A percentile compares a stretch with the other conserved stretches of the same genome.
phyloP scores from a whole-genome alignment of 1,140 invertebrate species.

The Lanistes nyassanus region DNA sequence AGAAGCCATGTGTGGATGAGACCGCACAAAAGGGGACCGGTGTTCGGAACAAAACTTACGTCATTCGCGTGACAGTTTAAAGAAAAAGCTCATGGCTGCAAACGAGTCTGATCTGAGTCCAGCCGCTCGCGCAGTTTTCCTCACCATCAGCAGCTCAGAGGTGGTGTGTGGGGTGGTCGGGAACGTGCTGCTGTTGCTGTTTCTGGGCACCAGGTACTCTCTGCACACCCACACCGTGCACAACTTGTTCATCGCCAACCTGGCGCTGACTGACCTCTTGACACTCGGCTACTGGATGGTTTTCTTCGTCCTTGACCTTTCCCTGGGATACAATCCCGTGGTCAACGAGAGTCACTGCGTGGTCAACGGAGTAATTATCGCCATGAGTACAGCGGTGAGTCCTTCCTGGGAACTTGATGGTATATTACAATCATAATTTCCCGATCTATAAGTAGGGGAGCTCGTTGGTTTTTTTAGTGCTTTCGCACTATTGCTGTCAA shows the following conservation, averaged over 20 bases:
- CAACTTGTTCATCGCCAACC: conserved; percentile 1
- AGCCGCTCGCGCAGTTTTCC: not conserved
- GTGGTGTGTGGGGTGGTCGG: conserved; percentile 2
- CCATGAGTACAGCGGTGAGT: not conserved
- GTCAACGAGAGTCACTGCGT: not conserved
- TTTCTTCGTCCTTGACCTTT: not conserved
- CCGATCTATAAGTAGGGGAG: no score
- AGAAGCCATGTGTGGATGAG: no score
- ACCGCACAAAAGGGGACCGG: no score
- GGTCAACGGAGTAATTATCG: not conserved
- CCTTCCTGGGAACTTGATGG: no score
- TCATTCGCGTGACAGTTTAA: no score
- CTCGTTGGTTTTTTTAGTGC: no score
- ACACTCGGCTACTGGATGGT: not conserved
- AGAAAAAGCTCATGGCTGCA: no score
- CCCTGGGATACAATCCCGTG: not conserved
- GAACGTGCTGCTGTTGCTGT: not conserved
- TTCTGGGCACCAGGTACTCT: not conserved
- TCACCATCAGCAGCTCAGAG: not conserved
- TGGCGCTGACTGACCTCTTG: not conserved
- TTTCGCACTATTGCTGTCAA: no score
- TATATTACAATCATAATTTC: no score
- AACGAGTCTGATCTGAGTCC: no score
- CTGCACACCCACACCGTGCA: not conserved
- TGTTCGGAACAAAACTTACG: no score